Evolutionary conservation across 2,797 vertebrate genomes (phyloP).

Genomic region (Garrulus glandarius): DNA sequence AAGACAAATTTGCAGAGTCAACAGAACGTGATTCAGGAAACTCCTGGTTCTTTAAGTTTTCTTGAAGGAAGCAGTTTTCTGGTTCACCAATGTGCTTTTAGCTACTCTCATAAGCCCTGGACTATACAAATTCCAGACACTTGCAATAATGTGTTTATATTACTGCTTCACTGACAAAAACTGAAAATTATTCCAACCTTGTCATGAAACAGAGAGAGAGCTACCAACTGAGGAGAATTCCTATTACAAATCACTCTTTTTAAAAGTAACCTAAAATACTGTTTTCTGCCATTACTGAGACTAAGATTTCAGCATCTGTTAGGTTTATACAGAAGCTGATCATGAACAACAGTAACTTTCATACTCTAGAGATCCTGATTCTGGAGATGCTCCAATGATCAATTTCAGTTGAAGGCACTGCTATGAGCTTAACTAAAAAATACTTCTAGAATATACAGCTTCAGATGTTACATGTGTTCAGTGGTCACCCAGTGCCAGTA

Average conservation of each 20-base stretch:
- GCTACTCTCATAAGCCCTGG: background rate
- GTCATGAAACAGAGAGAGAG: background rate
- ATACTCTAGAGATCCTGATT: background rate
- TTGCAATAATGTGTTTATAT: background rate
- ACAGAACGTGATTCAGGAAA: background rate
- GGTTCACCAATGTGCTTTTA: background rate
- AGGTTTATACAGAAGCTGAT: background rate
- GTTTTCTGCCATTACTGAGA: background rate
- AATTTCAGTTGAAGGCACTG: background rate
- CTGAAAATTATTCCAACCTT: background rate
- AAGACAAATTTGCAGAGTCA: background rate
- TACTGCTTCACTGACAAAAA: background rate
- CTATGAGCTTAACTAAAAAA: background rate
- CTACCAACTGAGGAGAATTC: background rate
- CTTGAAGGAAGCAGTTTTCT: background rate
- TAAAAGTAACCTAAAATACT: background rate
- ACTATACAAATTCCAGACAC: background rate
- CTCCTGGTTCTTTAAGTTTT: background rate
- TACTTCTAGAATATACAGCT: background rate
- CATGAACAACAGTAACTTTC: background rate
- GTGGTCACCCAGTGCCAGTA: background rate
- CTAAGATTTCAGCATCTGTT: background rate
- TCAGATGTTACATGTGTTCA: accelerated
- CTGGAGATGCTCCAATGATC: background rate
- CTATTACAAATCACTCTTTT: background rate